phyloP scores from a whole-genome alignment of 64 coral and sea anemone genomes.

The Stichodactyla mertensii region DNA sequence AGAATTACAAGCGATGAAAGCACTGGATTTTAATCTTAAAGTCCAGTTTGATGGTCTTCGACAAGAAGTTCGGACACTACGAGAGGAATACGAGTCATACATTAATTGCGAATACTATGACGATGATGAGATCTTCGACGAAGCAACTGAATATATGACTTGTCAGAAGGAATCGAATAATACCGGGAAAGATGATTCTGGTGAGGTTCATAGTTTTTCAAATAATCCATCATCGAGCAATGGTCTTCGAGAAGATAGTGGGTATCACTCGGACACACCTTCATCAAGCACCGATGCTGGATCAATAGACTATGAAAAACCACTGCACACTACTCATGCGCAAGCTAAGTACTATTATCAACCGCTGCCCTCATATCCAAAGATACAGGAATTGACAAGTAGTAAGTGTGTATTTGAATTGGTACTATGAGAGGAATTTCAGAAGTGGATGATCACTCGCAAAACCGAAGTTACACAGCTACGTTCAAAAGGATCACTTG shows the following conservation, averaged over 20 bases:
- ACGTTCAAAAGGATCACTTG: too few species aligned
- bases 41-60: constrained; percentile 19
- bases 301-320: neutral
- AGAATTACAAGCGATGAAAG: neutral
- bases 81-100: neutral
- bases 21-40: constrained; percentile 12
- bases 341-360: constrained; percentile 17
- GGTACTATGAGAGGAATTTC: neutral
- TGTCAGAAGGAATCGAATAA: neutral
- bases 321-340: neutral
- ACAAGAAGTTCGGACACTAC: neutral
- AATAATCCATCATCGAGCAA: neutral
- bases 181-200: neutral
- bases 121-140: neutral
- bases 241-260: neutral
- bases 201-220: neutral
- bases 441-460: neutral
- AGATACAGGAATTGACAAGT: neutral
- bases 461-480: neutral
- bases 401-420: constrained; percentile 29
- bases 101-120: constrained; percentile 23
- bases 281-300: neutral
- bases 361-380: constrained; percentile 15
- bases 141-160: neutral
- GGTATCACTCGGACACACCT: constrained; percentile 18